Evolutionary conservation across 1,140 invertebrate species (phyloP), one percentile per base, ranked within the genome.

Genomic region (Neodiprion pinetum): DNA sequence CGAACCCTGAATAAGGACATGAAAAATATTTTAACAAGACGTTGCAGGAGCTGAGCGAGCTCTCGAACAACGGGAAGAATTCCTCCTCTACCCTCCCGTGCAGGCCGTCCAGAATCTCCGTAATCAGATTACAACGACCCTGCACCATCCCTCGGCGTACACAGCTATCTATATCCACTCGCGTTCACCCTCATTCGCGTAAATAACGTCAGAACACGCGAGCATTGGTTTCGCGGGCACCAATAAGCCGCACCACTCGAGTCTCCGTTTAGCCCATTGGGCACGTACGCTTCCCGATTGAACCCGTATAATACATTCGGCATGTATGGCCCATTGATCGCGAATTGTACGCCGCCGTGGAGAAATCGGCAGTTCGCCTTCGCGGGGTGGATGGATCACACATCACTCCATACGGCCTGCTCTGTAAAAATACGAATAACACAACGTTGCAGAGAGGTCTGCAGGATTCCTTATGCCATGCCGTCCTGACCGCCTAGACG

Each of bases 101-200:
- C 28, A 40, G 2, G 28, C 28, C 28, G 5, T 40, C n/a, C 11
- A 9, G 53, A 61, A 61, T 61, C 53, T 61, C 53, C n/a, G 53
- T 61, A 61, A 61, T 61, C 53, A 61, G 53, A 61, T 61, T 61
- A 61, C 53, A 61, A 61, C n/a, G 9, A 12, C 53, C n/a, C 53
- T 21, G n/a, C 11, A 12, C 53, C 53, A 8, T 14, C 11, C n/a
- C 53, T 61, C 53, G 3, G 9, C 28, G 28, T 40, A 40, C 5
- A 61, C 53, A 12, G 53, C 7, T 61, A 40, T 61, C 53, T 61
- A 17, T 61, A 61, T 61, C 53, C 53, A 17, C n/a, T 14, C 53
- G n/a, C 53, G 11, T 14, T 12, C 53, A 61, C 53, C 53, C 53
- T 61, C 53, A 61, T 12, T 61, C 53, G 11, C 53, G 53, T 61